These are phyloP conservation scores for Ondatra zibethicus DNA, from an alignment of 2,113 vertebrate species.

Conservation along the genomic window DNA sequence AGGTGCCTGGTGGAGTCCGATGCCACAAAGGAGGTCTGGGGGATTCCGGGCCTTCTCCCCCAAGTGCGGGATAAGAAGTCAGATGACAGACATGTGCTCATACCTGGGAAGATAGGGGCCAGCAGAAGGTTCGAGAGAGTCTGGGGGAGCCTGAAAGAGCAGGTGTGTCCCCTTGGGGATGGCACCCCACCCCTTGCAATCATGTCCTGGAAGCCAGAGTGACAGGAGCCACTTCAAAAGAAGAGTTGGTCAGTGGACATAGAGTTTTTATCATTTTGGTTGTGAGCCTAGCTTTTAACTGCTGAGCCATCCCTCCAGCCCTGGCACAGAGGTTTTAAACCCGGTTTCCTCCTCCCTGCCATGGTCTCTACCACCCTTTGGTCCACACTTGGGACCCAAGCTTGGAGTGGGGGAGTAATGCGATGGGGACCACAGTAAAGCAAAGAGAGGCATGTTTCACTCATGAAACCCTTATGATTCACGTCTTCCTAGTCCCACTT, in stretches of 20 bases:
- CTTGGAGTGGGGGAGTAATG: no score
- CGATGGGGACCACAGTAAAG: not conserved
- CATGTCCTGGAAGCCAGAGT: not conserved
- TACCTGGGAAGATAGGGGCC: fast-evolving
- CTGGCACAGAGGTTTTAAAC: not conserved
- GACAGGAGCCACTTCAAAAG: not conserved
- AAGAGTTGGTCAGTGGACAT: not conserved
- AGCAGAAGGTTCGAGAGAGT: not conserved
- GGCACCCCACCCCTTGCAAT: not conserved
- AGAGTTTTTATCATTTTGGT: not conserved
- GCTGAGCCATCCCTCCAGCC: not conserved
- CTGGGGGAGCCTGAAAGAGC: not conserved
- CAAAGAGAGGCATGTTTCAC: not conserved
- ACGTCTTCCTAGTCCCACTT: no score
- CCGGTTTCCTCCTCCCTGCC: not conserved
- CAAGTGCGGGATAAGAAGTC: not conserved
- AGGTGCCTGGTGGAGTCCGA: not conserved
- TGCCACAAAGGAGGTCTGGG: not conserved
- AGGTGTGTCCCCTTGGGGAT: not conserved
- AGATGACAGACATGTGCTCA: not conserved
- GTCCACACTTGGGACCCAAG: not conserved
- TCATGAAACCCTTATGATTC: not conserved
- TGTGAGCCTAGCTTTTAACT: not conserved
- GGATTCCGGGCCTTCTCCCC: not conserved
- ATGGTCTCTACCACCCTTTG: fast-evolving